phyloP scores from a whole-genome alignment of 2,797 vertebrate species.

The Antrozous pallidus region DNA sequence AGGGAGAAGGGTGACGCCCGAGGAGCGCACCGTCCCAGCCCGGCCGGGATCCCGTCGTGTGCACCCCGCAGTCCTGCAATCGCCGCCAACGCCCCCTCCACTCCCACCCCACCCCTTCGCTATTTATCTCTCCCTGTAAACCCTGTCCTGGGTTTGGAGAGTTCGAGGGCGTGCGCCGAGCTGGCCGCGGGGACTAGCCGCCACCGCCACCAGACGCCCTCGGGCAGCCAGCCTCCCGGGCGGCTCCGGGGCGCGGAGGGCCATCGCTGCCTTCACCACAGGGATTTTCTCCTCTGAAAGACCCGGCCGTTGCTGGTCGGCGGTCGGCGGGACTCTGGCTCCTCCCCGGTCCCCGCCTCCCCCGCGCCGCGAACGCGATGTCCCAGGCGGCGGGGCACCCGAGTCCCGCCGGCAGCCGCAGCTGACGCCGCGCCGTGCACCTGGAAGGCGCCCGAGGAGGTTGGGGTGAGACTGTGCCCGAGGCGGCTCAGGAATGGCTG shows the following conservation, averaged over 20 bases:
- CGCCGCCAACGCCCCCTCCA: too few relatives aligned
- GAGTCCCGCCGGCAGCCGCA: background rate
- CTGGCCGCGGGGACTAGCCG: constrained; percentile 31
- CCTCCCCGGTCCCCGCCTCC: background rate
- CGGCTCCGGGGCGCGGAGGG: constrained; percentile 71
- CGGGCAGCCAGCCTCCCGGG: constrained; percentile 67
- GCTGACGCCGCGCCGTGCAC: background rate
- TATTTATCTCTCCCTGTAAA: background rate
- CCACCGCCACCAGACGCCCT: constrained; percentile 74
- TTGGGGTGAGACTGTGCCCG: background rate
- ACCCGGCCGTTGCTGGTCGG: constrained; percentile 72
- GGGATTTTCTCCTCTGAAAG: background rate
- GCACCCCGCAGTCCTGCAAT: background rate
- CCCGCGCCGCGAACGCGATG: background rate
- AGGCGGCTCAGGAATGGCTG: background rate
- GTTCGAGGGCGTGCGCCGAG: background rate
- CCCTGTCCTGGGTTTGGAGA: background rate
- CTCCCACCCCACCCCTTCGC: background rate
- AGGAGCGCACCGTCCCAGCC: too few relatives aligned
- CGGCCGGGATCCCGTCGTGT: too few relatives aligned
- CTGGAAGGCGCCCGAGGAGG: constrained; percentile 13
- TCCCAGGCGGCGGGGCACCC: constrained; percentile 56
- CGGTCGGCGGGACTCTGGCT: constrained; percentile 62
- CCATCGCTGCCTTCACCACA: constrained; percentile 66
- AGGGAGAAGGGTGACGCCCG: background rate